Evolutionary conservation across 2,797 vertebrate species (phyloP), one percentile per base, ranked within the genome.

Genomic region (Pantherophis alleghaniensis): DNA sequence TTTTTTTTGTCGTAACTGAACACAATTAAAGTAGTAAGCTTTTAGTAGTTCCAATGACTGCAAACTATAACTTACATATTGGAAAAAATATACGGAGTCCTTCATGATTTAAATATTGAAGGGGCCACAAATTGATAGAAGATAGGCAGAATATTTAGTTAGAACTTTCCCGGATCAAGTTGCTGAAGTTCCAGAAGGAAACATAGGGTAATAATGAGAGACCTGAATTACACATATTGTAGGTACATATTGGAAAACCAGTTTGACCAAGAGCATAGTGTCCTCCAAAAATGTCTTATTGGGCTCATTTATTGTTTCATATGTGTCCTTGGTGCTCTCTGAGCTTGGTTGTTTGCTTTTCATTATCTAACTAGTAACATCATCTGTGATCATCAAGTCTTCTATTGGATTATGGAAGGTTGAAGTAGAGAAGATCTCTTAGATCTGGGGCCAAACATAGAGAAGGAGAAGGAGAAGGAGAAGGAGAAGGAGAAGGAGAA

Each of bases 401-500:
- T 24, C 37, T 47, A 24, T 47, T 83, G 9, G 37, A 47, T 47
- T 83, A 22, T 42, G 37, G 74, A 83, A 47, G 16, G 18, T 79
- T 79, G 37, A 79, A 83, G 74, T 42, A 24, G 74, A 83, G 20
- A 83, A 47, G 10, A 1, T 83, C 37, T 83, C 74, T 47, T 83
- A 83, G 74, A 83, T 24, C 10, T 83, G 74, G 20, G 10, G 20
- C 37, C 42, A 83, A 83, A 47, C 37, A 83, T 47, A 83, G 66
- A 37, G n/a, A 47, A 22, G 51, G 1, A 32, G n/a, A 0, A 6
- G 6, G 2, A 22, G 55, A 0, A 47, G 10, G 2, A 47, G 37
- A 0, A 6, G 7, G 5, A 22, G 55, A 0, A 47, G 4, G 11
- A 83, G 37, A 7, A 32, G 7, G 1, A 2, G 6, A 2, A 11